Base-by-base conservation (phyloP, 2,888 invertebrate species). In the Callinectes sapidus region DNA sequence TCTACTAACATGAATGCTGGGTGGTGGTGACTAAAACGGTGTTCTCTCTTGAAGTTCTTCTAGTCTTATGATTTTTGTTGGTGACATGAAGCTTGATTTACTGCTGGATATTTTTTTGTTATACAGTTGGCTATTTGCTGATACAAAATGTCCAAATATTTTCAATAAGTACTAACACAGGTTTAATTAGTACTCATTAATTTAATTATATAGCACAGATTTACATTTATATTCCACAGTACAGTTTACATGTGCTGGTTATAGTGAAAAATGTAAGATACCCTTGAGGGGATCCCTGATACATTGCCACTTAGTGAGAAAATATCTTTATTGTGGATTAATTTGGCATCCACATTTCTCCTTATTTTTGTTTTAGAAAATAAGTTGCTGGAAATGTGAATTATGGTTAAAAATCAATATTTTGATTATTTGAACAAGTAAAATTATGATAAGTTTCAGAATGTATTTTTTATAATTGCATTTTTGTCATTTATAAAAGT, bases 1-100 rank as follows among this genome's bases (percentile, higher is more conserved):
- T n/a, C 2, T 35, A 88, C 88, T 61, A 88, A 18, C 28, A 61
- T 61, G 87, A 88, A 55, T 88, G 55, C 61, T 88, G 88, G 88
- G 61, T 88, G 88, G 14, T 61, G 55, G 88, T 88, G 61, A 61
- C 28, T 88, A 87, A 61, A 28, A 14, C n/a, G 54, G 55, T 61
- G 23, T 23, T 61, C 2, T 61, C 61, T 61, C 23, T 61, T 18
- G 18, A 61, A 6, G 23, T 23, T 61, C 16, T 23, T 23, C 23
- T 61, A 61, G 23, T 48, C 48, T 48, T 48, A 6, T 61, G 23
- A 6, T 61, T 61, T 61, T 23, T 61, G 61, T 61, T 61, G 18
- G 61, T 61, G 1, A 61, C 23, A 0, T 61, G 61, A 23, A 48
- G 48, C 48, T 48, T 48, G 48, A 48, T 10, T 48, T 48, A 48